These are phyloP conservation scores for Charaxes varanes DNA, from an alignment of 1,140 invertebrate species.

Conservation along the genomic window DNA sequence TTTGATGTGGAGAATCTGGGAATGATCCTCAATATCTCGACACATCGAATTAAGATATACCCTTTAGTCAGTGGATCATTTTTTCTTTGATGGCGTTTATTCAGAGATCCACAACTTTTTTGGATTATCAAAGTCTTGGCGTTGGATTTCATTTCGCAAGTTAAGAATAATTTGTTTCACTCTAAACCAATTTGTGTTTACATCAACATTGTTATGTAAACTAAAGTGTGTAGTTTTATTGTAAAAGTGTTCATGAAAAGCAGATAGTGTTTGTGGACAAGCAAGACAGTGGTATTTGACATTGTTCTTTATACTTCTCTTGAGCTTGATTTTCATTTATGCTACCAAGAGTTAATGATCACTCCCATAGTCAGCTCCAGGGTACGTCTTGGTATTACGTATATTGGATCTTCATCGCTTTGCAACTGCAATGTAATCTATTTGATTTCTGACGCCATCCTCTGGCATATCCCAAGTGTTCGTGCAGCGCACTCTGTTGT, in stretches of 20 bases:
- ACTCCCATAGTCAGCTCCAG: slow-evolving; percentile 25
- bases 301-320: no score
- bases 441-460: slow-evolving; percentile 24
- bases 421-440: slow-evolving; percentile 25
- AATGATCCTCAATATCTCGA: slow-evolving; percentile 13
- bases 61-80: no score
- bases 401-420: slow-evolving; percentile 23
- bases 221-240: no score
- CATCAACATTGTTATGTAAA: neutral
- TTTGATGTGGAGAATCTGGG: slow-evolving; percentile 12
- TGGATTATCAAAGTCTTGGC: neutral
- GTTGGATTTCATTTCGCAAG: neutral
- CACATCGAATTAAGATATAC: slow-evolving; percentile 12
- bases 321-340: neutral
- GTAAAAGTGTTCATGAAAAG: no score
- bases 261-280: no score
- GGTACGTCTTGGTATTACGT: slow-evolving; percentile 21
- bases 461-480: slow-evolving; percentile 19
- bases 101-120: slow-evolving; percentile 18
- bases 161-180: neutral
- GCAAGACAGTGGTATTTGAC: no score
- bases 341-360: slow-evolving; percentile 29
- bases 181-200: neutral
- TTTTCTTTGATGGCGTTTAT: slow-evolving; percentile 16
- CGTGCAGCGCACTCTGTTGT: no score